A percentile compares a stretch with the other conserved stretches of the same genome.
These are phyloP conservation scores for Andricus grossulariae DNA, from an alignment of 1,140 invertebrate species.

Conservation along the genomic window DNA sequence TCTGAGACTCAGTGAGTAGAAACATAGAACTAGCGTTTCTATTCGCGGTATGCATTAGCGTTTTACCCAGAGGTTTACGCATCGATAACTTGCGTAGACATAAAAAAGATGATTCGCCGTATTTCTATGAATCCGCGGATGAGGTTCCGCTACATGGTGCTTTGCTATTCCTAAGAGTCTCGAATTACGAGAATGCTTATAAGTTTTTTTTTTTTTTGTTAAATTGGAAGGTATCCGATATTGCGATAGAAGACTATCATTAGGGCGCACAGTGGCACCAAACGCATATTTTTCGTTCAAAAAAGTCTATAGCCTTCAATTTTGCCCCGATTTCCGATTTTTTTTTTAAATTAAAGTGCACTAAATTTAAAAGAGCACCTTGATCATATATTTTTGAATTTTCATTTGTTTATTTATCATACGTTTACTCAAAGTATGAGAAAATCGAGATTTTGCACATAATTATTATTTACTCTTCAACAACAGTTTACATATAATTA, in stretches of 20 bases:
- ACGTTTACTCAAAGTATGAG: too few species aligned
- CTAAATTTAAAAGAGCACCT: too few species aligned
- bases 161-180: slow-evolving; percentile 22
- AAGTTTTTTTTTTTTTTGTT: neutral
- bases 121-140: slow-evolving; percentile 44
- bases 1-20: slow-evolving; percentile 12
- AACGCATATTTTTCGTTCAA: too few species aligned
- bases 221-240: slow-evolving; percentile 49
- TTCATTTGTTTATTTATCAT: too few species aligned
- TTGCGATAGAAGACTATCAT: slow-evolving; percentile 34
- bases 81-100: slow-evolving; percentile 52
- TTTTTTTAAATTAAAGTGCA: too few species aligned
- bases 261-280: too few species aligned
- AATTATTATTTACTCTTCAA: too few species aligned
- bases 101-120: slow-evolving; percentile 47
- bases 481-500: too few species aligned
- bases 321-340: too few species aligned
- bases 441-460: too few species aligned
- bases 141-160: slow-evolving; percentile 43
- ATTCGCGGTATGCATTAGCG: slow-evolving; percentile 51
- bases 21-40: slow-evolving; percentile 36
- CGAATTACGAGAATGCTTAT: slow-evolving; percentile 46
- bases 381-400: too few species aligned
- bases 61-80: slow-evolving; percentile 54
- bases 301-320: too few species aligned